Conservation (phyloP, 2,888 invertebrate species). For the Diarsia brunnea region DNA sequence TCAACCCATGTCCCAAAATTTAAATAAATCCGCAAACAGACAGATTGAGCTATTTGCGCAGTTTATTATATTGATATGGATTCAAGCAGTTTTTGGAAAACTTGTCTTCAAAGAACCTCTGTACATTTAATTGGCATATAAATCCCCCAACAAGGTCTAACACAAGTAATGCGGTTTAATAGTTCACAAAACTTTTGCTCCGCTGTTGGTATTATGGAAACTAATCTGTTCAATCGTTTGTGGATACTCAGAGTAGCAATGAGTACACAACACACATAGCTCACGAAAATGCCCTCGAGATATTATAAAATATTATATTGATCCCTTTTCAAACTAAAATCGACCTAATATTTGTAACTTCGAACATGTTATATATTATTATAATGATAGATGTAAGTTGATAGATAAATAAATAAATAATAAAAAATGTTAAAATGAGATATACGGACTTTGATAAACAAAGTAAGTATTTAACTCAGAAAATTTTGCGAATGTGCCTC, state of each 20-base stretch:
- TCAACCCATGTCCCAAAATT: neutral
- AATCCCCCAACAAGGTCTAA: neutral
- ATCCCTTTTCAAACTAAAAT: neutral
- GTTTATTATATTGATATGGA: neutral
- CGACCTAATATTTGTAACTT: neutral
- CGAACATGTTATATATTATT: too few relatives aligned
- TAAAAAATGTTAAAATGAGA: neutral
- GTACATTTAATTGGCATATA: neutral
- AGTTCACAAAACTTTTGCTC: neutral
- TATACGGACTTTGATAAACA: neutral
- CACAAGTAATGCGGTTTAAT: neutral
- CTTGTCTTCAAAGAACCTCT: neutral
- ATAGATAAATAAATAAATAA: too few relatives aligned
- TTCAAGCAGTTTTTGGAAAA: constrained; percentile 4
- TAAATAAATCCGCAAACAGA: neutral
- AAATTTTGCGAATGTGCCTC: neutral
- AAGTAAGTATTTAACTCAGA: neutral
- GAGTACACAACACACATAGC: neutral
- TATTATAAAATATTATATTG: constrained; percentile 1
- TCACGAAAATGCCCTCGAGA: neutral
- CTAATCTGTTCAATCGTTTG: constrained; percentile 11
- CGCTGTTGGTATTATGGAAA: constrained; percentile 3
- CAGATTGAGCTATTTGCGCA: neutral
- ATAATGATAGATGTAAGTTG: too few relatives aligned
- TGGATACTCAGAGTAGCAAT: neutral